These are phyloP conservation scores for Marisa cornuarietis DNA, from an alignment of 1,140 invertebrate genomes.

Conservation along the genomic window DNA sequence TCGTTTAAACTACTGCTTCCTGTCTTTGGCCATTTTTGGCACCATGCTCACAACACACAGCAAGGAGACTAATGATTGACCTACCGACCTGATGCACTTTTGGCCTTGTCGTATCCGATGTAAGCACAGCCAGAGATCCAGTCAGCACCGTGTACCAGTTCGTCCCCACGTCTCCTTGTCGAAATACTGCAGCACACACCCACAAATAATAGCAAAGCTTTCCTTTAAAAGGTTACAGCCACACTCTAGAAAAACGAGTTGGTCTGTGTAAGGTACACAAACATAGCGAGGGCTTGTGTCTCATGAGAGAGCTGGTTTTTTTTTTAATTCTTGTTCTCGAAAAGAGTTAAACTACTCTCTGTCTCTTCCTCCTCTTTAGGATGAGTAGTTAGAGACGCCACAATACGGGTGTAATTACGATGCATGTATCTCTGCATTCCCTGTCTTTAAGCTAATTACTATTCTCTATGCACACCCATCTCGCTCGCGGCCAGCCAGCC, in stretches of 20 bases:
- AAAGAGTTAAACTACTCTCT: too few species aligned
- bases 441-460: too few species aligned
- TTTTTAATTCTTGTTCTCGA: too few species aligned
- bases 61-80: too few species aligned
- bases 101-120: slow-evolving; percentile 70
- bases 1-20: background rate
- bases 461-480: too few species aligned
- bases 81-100: slow-evolving; percentile 58
- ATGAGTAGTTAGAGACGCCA: too few species aligned
- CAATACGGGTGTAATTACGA: too few species aligned
- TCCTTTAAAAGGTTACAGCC: background rate
- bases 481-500: too few species aligned
- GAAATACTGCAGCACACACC: slow-evolving; percentile 74
- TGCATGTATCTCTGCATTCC: too few species aligned
- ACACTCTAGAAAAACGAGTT: background rate
- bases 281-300: background rate
- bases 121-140: slow-evolving; percentile 75
- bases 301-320: too few species aligned
- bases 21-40: background rate
- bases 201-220: background rate
- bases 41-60: background rate
- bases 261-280: background rate
- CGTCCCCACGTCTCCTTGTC: slow-evolving; percentile 79
- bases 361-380: too few species aligned
- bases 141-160: slow-evolving; percentile 82